Evolutionary conservation across 2,888 invertebrate species (phyloP), one percentile per base, ranked within the genome.

Genomic region (Lucinisca nassula): DNA sequence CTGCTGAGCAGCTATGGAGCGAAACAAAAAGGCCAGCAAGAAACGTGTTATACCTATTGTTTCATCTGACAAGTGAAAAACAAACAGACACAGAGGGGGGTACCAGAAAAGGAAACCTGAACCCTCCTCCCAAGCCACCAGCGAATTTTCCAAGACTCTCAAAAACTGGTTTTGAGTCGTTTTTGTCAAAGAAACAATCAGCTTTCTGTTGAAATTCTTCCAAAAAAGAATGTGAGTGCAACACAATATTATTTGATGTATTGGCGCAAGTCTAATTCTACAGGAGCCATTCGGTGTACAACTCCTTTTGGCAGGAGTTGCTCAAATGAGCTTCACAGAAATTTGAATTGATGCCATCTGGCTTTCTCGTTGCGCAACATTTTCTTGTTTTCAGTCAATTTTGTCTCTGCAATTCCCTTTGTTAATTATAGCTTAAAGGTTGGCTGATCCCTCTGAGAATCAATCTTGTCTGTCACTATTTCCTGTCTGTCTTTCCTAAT

Each of bases 71-170:
- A 78, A 45, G 84, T 67, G 79, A 78, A 89, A 89, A 86, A 87
- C 84, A 89, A 89, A 89, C 89, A 45, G 49, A 80, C 79, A 40
- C 83, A 74, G 80, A 76, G 49, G 84, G 89, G 82, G 86, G 82
- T 82, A 61, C 35, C 35, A 21, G 17, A 55, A 55, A 55, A 8
- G n/a, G n/a, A n/a, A n/a, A n/a, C n/a, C n/a, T n/a, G n/a, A n/a
- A n/a, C n/a, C n/a, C n/a, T n/a, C n/a, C n/a, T n/a, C n/a, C n/a
- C n/a, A n/a, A n/a, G n/a, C n/a, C n/a, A n/a, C n/a, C n/a, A n/a
- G n/a, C n/a, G n/a, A n/a, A n/a, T n/a, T n/a, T n/a, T n/a, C n/a
- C n/a, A n/a, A n/a, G n/a, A n/a, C n/a, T n/a, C n/a, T n/a, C n/a
- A n/a, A n/a, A n/a, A n/a, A n/a, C n/a, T n/a, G n/a, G n/a, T n/a